Evolutionary conservation across 2,797 vertebrate genomes (phyloP), one percentile per base, ranked within the genome.

Genomic region (Lepilemur ruficaudatus): DNA sequence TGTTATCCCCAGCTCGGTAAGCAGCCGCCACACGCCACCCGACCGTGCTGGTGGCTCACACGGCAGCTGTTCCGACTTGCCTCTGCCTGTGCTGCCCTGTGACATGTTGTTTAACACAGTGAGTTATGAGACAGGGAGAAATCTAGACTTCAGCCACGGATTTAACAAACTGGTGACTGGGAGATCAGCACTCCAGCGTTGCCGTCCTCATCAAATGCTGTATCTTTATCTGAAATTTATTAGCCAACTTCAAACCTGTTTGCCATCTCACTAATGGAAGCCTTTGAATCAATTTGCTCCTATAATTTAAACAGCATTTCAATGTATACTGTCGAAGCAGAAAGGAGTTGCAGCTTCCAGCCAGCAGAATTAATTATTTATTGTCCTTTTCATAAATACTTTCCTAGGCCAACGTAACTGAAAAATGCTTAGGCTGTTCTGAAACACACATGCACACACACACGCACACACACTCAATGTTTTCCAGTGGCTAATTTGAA

Each of bases 201-300:
- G 83, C 96, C 69, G 85, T 97, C 90, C 95, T 97, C 98, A 23
- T 55, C 97, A 98, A 97, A 98, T 94, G 95, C 96, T 93, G 57
- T 95, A 91, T 97, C 96, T 96, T 98, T 98, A 98, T 98, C 98
- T 98, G 98, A 98, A 98, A 98, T 98, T 98, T 98, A 98, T 99
- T 98, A 98, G 98, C 87, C 96, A 81, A 97, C 97, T 98, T 98
- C 97, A 98, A 91, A 98, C 97, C 97, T 96, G 97, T 97, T 98
- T 98, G 98, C 98, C 98, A 98, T 98, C 98, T 98, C 96, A 80
- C 98, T 99, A 98, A 98, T 98, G 98, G 98, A 98, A 98, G 96
- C 97, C 98, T 98, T 98, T 98, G 98, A 98, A 98, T 98, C 98
- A 98, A 98, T 99, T 98, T 98, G 98, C 97, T 97, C 98, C 9